Evolutionary conservation across 2,113 vertebrate species (phyloP), one percentile per base, ranked within the genome.

Genomic region (Rhabdornis inornatus): DNA sequence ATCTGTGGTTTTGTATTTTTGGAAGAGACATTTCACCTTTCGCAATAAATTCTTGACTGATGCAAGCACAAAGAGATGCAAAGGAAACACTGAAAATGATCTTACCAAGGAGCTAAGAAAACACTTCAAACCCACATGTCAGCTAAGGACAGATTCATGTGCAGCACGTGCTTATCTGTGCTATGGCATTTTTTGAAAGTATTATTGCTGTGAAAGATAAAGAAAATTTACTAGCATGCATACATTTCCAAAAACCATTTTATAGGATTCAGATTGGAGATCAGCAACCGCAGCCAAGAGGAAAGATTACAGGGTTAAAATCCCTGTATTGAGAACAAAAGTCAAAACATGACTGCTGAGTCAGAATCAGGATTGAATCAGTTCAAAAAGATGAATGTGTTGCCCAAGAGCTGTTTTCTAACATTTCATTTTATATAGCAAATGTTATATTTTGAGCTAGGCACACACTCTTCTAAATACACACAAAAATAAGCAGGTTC

Each of bases 61-160:
- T 50, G 24, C 66, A 91, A 79, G 61, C 49, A 75, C 44, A 69
- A 79, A 80, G 33, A 71, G 74, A 84, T 91, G 49, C 39, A 92
- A 91, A 91, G 31, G 66, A 83, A 95, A 88, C 90, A 83, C 22
- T 88, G 68, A 50, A 89, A 90, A 27, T 63, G 68, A 59, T 94
- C 83, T 86, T 81, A 86, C 76, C 0, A 1, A 90, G 47, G 86
- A 52, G 66, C 53, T 95, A 93, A 83, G 91, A 68, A 96, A 95
- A 89, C 86, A 84, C 56, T 94, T 86, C 47, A 83, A 90, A 83
- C 64, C 35, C 55, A 50, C 71, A 63, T 55, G 94, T 94, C 91
- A 90, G 56, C 92, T 95, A 70, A 94, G 95, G 94, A 94, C 83
- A 96, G 95, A 95, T 96, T 97, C 76, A 92, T 94, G 86, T 74